Conservation (phyloP, 2,113 vertebrate species). For the Chionomys nivalis region DNA sequence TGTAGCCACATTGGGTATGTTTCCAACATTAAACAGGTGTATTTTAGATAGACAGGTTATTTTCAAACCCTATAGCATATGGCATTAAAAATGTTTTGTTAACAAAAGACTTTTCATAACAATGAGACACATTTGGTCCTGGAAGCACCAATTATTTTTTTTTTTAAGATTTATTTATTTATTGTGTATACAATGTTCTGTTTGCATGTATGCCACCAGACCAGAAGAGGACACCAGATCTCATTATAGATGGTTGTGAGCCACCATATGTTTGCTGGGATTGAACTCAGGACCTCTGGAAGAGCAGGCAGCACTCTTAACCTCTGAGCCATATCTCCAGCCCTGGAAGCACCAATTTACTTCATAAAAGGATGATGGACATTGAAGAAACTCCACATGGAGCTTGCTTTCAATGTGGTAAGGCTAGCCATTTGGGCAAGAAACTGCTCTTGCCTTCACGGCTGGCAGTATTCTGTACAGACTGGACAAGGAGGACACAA, state of each 20-base stretch:
- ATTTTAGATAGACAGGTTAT: neutral
- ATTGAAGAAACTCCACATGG: neutral
- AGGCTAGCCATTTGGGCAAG: neutral
- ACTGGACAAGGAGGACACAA: neutral
- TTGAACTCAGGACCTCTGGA: too few species aligned
- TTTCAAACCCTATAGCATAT: neutral
- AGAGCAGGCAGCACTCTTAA: too few species aligned
- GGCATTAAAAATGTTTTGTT: neutral
- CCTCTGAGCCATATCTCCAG: too few species aligned
- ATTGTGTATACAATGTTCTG: too few species aligned
- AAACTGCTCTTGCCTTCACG: neutral
- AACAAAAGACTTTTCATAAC: neutral
- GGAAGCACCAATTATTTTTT: neutral
- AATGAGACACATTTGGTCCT: neutral
- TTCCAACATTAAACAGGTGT: neutral
- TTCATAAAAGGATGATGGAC: neutral
- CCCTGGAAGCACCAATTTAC: neutral
- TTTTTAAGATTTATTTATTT: too few species aligned
- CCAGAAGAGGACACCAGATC: too few species aligned
- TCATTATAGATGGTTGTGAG: too few species aligned
- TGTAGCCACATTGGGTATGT: neutral
- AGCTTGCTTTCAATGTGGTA: neutral
- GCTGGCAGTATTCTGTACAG: neutral
- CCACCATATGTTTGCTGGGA: too few species aligned
- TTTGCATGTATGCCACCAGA: too few species aligned